These are phyloP conservation scores for Ylistrum balloti DNA, from an alignment of 1,140 invertebrate genomes.

Conservation along the genomic window DNA sequence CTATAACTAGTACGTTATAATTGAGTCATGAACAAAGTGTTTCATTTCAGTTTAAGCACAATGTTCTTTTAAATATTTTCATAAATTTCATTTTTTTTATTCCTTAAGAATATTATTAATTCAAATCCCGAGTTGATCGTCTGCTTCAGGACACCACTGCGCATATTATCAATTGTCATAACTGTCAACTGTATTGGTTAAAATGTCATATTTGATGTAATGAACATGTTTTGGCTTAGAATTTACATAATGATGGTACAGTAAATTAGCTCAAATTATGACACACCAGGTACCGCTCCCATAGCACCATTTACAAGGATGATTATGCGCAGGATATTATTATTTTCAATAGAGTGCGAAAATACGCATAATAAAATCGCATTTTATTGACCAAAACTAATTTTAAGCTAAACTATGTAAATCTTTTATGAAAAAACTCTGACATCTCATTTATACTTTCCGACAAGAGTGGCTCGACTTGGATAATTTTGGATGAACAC, in stretches of 20 bases:
- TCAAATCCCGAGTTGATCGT: neutral
- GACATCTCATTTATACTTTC: neutral
- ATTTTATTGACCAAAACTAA: too few relatives aligned
- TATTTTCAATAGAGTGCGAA: neutral
- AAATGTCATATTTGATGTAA: conserved; percentile 30
- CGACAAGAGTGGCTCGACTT: neutral
- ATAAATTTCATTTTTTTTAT: neutral
- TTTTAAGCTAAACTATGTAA: neutral
- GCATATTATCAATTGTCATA: neutral
- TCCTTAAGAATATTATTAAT: neutral
- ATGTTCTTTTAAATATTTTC: neutral
- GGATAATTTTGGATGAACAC: too few relatives aligned
- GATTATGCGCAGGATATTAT: neutral
- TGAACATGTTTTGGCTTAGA: neutral
- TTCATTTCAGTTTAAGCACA: neutral
- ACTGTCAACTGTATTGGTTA: neutral
- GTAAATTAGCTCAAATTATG: neutral
- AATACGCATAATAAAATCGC: neutral
- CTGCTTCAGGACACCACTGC: neutral
- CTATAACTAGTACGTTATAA: neutral
- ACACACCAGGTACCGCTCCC: neutral
- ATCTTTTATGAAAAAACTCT: neutral
- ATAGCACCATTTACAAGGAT: neutral
- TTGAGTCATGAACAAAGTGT: neutral
- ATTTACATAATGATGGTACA: neutral